Conservation (phyloP, 2,888 invertebrate species). For the Eupithecia exiguata region DNA sequence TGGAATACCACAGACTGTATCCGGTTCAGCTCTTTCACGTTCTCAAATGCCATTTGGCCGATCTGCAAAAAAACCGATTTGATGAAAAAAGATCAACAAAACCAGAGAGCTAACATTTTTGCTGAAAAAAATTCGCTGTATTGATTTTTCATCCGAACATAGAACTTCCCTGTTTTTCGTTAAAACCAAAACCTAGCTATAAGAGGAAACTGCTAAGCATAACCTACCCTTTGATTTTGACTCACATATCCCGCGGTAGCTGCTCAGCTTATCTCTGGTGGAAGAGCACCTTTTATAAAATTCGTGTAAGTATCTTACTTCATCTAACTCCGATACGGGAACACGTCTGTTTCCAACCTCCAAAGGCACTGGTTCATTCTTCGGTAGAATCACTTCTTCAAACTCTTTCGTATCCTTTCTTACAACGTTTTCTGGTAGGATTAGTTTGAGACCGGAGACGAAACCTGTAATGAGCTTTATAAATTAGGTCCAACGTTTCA, state of each 20-base stretch:
- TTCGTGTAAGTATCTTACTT: conserved; percentile 66
- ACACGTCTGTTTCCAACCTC: conserved; percentile 86
- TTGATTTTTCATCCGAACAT: too few species aligned
- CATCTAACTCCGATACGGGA: conserved; percentile 85
- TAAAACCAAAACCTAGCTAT: too few species aligned
- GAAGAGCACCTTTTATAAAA: too few species aligned
- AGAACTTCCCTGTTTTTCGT: too few species aligned
- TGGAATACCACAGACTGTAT: conserved; percentile 98
- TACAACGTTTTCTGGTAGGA: conserved; percentile 90
- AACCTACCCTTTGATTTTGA: too few species aligned
- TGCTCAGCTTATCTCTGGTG: neutral
- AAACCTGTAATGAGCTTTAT: conserved; percentile 78
- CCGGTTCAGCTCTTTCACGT: conserved; percentile 93
- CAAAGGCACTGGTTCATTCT: conserved; percentile 84
- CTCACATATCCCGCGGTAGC: too few species aligned
- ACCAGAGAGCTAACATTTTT: neutral
- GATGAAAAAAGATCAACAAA: neutral
- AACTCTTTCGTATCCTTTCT: conserved; percentile 89
- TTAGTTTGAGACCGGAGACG: conserved; percentile 90
- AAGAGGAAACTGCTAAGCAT: too few species aligned
- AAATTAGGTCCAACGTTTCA: neutral
- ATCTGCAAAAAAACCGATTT: conserved; percentile 82
- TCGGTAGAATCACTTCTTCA: conserved; percentile 94
- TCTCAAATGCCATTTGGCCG: conserved; percentile 94
- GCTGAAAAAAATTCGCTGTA: neutral